Percentiles rank a stretch among this genome's conserved stretches.
Conservation (phyloP, 2,113 vertebrate species). For the Gadus macrocephalus region DNA sequence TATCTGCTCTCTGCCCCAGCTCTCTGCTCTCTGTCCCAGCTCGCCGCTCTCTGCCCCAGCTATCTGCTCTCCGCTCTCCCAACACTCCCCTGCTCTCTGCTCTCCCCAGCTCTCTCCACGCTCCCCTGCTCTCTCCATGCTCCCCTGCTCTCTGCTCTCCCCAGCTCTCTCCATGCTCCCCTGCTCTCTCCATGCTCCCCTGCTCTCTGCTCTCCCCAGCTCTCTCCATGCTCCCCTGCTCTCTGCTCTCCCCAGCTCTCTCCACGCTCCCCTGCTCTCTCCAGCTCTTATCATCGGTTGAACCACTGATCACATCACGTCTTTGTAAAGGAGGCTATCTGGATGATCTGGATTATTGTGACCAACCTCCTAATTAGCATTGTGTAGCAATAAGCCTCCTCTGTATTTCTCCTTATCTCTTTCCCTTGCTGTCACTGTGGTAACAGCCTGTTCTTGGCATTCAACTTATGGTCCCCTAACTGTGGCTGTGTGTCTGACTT, state of each 20-base stretch:
- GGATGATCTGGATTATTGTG: slow-evolving; percentile 26
- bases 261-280: no score
- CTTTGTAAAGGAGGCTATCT: slow-evolving; percentile 18
- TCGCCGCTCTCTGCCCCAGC: not conserved
- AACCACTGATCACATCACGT: slow-evolving; percentile 2
- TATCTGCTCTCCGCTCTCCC: no score
- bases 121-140: no score
- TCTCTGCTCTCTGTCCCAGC: slow-evolving; percentile 19
- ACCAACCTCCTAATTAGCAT: slow-evolving; percentile 23
- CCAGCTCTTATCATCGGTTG: not conserved
- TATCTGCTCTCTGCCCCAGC: no score
- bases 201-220: no score
- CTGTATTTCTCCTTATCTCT: slow-evolving; percentile 16
- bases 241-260: not conserved
- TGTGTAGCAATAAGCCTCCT: slow-evolving; percentile 24
- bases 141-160: no score
- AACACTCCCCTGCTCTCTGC: no score
- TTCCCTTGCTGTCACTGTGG: slow-evolving; percentile 8
- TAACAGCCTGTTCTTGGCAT: not conserved
- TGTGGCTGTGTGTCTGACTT: not conserved
- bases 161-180: no score
- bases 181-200: no score
- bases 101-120: no score
- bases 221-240: no score
- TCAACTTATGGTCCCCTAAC: not conserved